Base-by-base conservation (phyloP, 92 coral and sea anemone species). In the Palythoa grandiflora region DNA sequence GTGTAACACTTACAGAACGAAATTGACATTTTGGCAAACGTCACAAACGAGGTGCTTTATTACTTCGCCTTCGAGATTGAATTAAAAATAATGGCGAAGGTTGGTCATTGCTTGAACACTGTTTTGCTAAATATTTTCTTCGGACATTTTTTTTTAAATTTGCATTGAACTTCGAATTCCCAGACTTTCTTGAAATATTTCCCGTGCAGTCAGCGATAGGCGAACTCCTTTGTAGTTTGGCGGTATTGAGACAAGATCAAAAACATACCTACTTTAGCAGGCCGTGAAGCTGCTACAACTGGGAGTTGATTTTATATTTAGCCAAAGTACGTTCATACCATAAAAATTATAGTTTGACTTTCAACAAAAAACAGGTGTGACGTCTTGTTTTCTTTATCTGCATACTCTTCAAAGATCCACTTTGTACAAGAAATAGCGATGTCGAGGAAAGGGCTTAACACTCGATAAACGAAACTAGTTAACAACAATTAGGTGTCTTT, bases 381-480 rank as follows among this genome's bases (percentile, higher is more conserved):
- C 37, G 37, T 66, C 38, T 66, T 19, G 72, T 66, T 4, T 5
- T 6, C 28, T 66, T 66, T 66, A 21, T 17, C 72, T 66, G 72
- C 72, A 5, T 6, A 66, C 72, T 66, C 72, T 66, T 8, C 70
- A 61, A 66, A 66, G 77, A 73, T 73, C 52, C 77, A 13, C 77
- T 73, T 73, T 73, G 77, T 40, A 39, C 54, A 28, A 73, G 37
- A 66, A 66, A 17, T 66, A 66, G 72, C n/a, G 38, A 6, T 66
- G 15, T n/a, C 72, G 72, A 66, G 72, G 77, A 73, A 53, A 28
- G 38, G 48, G 77, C 77, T n/a, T 19, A 73, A 73, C 0, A 73
- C 77, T 73, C 77, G 54, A 73, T 70, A 70, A 70, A 70, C 40
- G 74, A 70, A 70, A 44, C 48, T 13, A 70, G 74, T 70, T 70